phyloP scores from a whole-genome alignment of 2,113 vertebrate genomes.

The Colaptes auratus region DNA sequence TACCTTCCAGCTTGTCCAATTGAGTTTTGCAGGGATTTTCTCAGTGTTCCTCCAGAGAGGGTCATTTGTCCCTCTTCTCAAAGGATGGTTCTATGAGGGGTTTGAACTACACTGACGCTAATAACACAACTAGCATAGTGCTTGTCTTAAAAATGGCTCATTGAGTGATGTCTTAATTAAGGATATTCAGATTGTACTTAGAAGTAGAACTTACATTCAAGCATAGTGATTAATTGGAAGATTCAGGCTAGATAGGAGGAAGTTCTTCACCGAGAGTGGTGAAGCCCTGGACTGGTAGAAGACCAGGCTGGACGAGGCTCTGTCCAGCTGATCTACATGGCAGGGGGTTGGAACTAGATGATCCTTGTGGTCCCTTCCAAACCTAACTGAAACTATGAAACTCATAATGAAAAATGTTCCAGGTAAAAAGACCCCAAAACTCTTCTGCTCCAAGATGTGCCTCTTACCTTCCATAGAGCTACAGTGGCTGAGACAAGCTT shows the following conservation, averaged over 20 bases:
- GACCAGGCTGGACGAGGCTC: too few relatives aligned
- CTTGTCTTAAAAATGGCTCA: neutral
- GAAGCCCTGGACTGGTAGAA: too few relatives aligned
- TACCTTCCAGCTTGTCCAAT: neutral
- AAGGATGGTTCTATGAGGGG: neutral
- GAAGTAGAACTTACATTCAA: neutral
- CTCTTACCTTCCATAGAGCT: neutral
- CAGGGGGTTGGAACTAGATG: too few relatives aligned
- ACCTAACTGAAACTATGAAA: too few relatives aligned
- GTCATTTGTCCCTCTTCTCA: neutral
- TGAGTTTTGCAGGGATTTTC: neutral
- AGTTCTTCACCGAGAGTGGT: too few relatives aligned
- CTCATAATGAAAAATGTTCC: neutral
- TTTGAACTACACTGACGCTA: neutral
- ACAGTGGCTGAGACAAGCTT: neutral
- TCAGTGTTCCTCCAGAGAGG: neutral
- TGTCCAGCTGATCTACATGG: too few relatives aligned
- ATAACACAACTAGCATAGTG: neutral
- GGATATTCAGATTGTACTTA: neutral
- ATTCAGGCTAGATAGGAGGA: too few relatives aligned
- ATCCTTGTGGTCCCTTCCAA: too few relatives aligned
- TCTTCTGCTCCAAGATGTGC: neutral
- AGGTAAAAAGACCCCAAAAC: neutral
- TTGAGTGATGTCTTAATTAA: neutral
- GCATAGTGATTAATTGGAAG: too few relatives aligned